Percentiles rank a stretch among this genome's conserved stretches.
phyloP scores from a whole-genome alignment of 2,888 invertebrate genomes.

The Harpalus rubripes region DNA sequence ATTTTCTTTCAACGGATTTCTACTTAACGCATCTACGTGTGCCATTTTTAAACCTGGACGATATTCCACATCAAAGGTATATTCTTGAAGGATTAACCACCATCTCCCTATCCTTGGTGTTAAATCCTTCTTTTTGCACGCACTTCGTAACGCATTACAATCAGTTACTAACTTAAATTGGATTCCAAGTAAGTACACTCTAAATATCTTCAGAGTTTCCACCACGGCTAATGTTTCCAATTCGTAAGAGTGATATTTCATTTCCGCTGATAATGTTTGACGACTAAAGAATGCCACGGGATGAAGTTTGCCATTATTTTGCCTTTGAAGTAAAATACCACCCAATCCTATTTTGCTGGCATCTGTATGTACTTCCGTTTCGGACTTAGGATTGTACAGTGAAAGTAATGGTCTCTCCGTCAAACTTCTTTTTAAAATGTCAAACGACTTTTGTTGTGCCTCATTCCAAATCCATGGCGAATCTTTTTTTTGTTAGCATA shows the following conservation, averaged over 20 bases:
- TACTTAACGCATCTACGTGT: too few species aligned
- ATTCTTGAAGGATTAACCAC: constrained; percentile 70
- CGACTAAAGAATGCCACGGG: constrained; percentile 71
- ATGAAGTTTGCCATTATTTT: too few species aligned
- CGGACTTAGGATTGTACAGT: constrained; percentile 63
- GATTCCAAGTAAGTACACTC: constrained; percentile 71
- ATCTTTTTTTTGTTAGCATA: constrained; percentile 64
- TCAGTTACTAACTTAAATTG: constrained; percentile 72
- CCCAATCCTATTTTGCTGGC: constrained; percentile 68
- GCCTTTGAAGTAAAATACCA: constrained; percentile 68
- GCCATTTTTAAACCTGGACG: constrained; percentile 69
- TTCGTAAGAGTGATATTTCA: constrained; percentile 74
- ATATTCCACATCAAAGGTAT: constrained; percentile 69
- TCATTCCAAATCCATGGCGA: constrained; percentile 28
- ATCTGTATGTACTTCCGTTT: constrained; percentile 69
- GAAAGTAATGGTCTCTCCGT: constrained; percentile 62
- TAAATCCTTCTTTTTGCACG: constrained; percentile 7
- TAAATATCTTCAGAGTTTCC: constrained; percentile 72
- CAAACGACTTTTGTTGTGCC: constrained; percentile 4
- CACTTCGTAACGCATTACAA: constrained; percentile 57
- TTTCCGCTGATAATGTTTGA: too few species aligned
- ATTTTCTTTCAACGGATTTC: constrained; percentile 67
- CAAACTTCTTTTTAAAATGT: constrained; percentile 8
- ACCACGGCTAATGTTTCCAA: constrained; percentile 74
- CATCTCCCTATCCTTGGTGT: constrained; percentile 54